A percentile compares a stretch with the other conserved stretches of the same genome.
Conservation (phyloP, 2,888 invertebrate genomes). For the Gymnoscelis rufifasciata region DNA sequence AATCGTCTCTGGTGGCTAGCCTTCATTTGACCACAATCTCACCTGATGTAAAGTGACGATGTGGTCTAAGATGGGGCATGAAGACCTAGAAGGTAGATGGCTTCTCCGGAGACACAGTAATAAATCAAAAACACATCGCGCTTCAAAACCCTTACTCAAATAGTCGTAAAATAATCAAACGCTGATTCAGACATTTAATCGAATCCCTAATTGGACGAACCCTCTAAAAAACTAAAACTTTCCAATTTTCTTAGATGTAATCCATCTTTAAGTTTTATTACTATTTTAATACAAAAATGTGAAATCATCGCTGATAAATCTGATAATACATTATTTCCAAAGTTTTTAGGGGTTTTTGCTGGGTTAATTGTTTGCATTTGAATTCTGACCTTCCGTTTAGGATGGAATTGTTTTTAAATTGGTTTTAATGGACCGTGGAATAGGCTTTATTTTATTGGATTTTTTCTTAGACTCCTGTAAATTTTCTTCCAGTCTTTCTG, state of each 20-base stretch:
- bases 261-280: no score
- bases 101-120: background rate
- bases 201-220: constrained; percentile 42
- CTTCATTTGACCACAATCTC: no score
- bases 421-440: background rate
- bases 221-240: constrained; percentile 42
- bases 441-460: background rate
- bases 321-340: no score
- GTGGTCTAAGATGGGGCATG: no score
- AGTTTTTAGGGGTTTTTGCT: constrained; percentile 14
- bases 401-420: constrained; percentile 1
- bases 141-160: constrained; percentile 9
- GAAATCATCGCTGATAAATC: no score
- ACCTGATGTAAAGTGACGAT: no score
- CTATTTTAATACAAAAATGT: no score
- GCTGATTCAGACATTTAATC: constrained; percentile 30
- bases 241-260: no score
- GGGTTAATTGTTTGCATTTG: constrained; percentile 13
- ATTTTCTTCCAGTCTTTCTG: no score
- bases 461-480: no score
- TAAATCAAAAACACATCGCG: constrained; percentile 5
- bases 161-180: constrained; percentile 18
- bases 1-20: no score
- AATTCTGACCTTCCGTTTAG: constrained; percentile 9
- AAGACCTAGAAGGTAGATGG: no score